Base-by-base conservation (phyloP, 1,140 invertebrate species). In the Penaeus vannamei region DNA sequence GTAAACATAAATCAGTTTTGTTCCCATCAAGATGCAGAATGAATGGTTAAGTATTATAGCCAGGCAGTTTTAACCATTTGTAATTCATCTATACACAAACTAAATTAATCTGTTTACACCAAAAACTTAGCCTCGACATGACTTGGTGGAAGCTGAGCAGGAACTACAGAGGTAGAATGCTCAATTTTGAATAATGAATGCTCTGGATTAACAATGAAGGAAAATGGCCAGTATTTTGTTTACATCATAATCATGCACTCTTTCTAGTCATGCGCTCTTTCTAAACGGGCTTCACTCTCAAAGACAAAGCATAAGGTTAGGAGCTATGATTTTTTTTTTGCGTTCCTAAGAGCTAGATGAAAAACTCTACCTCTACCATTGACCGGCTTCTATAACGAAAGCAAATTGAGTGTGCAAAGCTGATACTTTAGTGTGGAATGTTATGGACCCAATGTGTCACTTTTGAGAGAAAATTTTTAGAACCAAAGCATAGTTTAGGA, bases 131-230 rank as follows among this genome's bases (percentile, higher is more conserved):
- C 86, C 76, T 84, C 86, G 84, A 84, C 64, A 84, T 84, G 86
- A 88, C 81, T 88, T 84, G 81, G 86, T 84, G 84, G 66, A 88
- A 88, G 86, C 86, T 84, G 86, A 88, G 86, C 86, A 84, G 86
- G 86, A 88, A 88, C 86, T 88, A 88, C 86, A 84, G 86, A 88
- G 86, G 86, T 88, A 88, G 86, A 83, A 84, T 79, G 86, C 86
- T 88, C 86, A 83, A 88, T 88, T 88, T 88, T 88, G 86, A 84
- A 88, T 88, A 69, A 88, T 88, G 86, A 88, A 88, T 88, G 86
- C 81, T 88, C 86, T 88, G 36, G 86, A 81, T 77, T 88, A 88
- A 88, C 86, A 88, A 88, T 80, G 85, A 86, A 86, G 80, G 76
- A 88, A 88, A 88, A 88, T 88, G 80, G 59, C 69, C 86, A 84